Evolutionary conservation across 1,140 invertebrate genomes (phyloP).

Genomic region (Solen grandis): DNA sequence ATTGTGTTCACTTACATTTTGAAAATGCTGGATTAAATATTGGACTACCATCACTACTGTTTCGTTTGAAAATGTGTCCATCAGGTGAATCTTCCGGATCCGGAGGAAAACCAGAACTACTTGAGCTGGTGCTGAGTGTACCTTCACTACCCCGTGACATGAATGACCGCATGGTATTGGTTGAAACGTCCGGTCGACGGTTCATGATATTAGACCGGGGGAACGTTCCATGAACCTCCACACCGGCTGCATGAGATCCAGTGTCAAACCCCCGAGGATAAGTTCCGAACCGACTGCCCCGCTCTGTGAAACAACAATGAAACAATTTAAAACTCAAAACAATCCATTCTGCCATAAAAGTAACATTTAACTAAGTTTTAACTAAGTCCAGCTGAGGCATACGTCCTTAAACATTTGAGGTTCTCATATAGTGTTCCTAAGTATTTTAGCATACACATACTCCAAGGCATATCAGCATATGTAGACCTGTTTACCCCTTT

Average conservation of each 20-base stretch:
- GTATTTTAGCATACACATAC: too few relatives aligned
- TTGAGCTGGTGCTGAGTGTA: conserved; percentile 73
- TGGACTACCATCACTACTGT: conserved; percentile 68
- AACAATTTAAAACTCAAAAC: background rate
- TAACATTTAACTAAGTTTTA: too few relatives aligned
- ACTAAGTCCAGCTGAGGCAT: too few relatives aligned
- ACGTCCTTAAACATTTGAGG: background rate
- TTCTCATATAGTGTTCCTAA: too few relatives aligned
- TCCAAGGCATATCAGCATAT: too few relatives aligned
- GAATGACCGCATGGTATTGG: conserved; percentile 63
- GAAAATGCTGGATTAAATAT: conserved; percentile 69
- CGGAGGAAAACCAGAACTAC: conserved; percentile 73
- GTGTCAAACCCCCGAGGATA: conserved; percentile 38
- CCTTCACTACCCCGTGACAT: conserved; percentile 75
- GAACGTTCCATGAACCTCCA: conserved; percentile 67
- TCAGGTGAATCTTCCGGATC: conserved; percentile 78
- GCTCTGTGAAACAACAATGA: conserved; percentile 26
- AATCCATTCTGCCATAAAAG: too few relatives aligned
- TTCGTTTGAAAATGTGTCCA: conserved; percentile 65
- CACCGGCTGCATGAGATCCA: conserved; percentile 11
- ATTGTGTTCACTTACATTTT: conserved; percentile 77
- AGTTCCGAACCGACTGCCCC: conserved; percentile 40
- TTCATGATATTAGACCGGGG: conserved; percentile 65
- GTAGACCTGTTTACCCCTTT: too few relatives aligned
- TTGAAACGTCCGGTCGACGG: conserved; percentile 63